These are phyloP conservation scores for Portunus trituberculatus DNA, from an alignment of 1,140 invertebrate species.

Conservation along the genomic window DNA sequence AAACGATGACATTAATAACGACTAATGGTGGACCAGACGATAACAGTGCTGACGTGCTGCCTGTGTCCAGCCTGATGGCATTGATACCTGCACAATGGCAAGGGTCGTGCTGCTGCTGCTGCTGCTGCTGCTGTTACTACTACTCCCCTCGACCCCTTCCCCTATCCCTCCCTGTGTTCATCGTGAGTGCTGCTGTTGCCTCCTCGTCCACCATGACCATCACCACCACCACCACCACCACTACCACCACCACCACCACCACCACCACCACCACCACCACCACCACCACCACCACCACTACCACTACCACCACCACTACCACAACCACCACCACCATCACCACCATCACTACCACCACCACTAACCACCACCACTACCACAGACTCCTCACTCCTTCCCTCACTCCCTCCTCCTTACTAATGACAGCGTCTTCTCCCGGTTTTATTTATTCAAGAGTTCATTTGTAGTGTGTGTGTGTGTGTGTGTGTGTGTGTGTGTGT, in stretches of 20 bases:
- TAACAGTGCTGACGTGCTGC: background rate
- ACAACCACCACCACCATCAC: background rate
- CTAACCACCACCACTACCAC: too few species aligned
- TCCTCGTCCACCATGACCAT: background rate
- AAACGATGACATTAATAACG: constrained; percentile 23
- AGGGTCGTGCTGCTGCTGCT: background rate
- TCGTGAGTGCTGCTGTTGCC: background rate
- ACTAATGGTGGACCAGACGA: background rate
- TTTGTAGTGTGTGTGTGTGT: too few species aligned
- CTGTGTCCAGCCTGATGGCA: background rate
- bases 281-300: background rate
- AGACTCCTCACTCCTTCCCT: background rate
- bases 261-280: background rate
- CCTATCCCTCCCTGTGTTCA: background rate
- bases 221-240: background rate
- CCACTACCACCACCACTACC: background rate
- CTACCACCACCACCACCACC: background rate
- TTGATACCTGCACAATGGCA: background rate
- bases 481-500: too few species aligned
- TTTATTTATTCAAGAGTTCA: too few species aligned
- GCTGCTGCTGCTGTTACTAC: background rate
- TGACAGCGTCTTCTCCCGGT: too few species aligned
- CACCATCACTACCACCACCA: constrained; percentile 28
- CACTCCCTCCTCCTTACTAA: too few species aligned
- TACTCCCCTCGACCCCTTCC: background rate